These are phyloP conservation scores for Pocillopora damicornis DNA, from an alignment of 64 coral and sea anemone genomes.

Conservation along the genomic window DNA sequence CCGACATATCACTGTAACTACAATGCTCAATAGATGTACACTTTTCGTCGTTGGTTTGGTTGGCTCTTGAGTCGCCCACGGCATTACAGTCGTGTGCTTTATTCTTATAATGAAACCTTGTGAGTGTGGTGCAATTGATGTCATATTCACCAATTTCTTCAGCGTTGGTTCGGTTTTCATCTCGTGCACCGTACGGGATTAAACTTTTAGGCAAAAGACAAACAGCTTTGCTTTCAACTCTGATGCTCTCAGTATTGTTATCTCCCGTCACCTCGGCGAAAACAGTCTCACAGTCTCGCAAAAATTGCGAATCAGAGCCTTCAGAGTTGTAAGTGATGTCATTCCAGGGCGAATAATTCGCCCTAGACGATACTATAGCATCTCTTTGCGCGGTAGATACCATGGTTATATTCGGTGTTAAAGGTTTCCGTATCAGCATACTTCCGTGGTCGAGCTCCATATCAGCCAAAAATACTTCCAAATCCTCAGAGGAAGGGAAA, in stretches of 20 bases:
- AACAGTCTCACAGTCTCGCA: slow-evolving; percentile 3
- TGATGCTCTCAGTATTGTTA: neutral
- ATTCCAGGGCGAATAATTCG: neutral
- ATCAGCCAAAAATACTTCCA: slow-evolving; percentile 28
- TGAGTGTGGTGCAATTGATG: neutral
- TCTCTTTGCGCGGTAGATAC: neutral
- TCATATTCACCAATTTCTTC: neutral
- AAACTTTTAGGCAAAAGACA: neutral
- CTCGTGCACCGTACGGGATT: neutral
- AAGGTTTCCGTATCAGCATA: neutral
- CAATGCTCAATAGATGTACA: neutral
- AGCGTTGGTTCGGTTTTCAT: neutral
- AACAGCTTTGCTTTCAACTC: neutral
- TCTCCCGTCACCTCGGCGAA: neutral
- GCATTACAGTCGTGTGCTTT: neutral
- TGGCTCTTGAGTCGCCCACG: neutral
- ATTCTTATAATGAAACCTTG: neutral
- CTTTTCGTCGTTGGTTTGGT: neutral
- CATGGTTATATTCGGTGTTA: neutral
- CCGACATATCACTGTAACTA: neutral
- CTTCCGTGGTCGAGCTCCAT: slow-evolving; percentile 7
- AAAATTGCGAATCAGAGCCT: neutral
- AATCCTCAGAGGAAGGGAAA: slow-evolving; percentile 23
- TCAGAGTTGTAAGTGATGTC: neutral
- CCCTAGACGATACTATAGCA: neutral